Conservation (phyloP, 2,113 vertebrate genomes). For the Gila orcuttii region DNA sequence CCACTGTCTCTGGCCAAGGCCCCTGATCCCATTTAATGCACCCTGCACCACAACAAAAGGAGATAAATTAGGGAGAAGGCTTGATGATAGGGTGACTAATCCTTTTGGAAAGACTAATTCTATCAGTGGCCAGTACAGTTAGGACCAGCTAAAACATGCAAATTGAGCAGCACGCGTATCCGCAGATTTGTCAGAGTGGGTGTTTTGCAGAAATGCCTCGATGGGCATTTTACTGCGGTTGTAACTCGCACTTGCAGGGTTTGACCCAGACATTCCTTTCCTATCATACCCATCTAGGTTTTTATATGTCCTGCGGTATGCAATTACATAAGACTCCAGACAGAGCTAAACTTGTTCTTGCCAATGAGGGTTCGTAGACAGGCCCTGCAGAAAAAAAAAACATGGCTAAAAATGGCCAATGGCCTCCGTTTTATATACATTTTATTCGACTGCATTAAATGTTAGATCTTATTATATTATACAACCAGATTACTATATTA, state of each 20-base stretch:
- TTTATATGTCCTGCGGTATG: constrained; percentile 34
- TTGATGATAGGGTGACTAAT: constrained; percentile 77
- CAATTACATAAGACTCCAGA: constrained; percentile 40
- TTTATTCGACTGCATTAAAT: too few relatives aligned
- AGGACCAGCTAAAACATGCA: constrained; percentile 65
- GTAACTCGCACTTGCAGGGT: constrained; percentile 69
- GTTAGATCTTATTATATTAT: too few relatives aligned
- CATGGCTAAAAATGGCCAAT: neutral
- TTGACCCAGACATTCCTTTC: constrained; percentile 64
- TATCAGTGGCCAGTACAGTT: constrained; percentile 70
- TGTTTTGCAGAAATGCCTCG: constrained; percentile 28
- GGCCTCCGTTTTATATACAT: too few relatives aligned
- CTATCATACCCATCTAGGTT: constrained; percentile 35
- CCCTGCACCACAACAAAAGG: constrained; percentile 73
- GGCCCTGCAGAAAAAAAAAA: neutral
- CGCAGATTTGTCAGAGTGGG: constrained; percentile 69
- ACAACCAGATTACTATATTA: neutral
- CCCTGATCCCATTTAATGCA: constrained; percentile 71
- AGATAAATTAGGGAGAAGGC: constrained; percentile 73
- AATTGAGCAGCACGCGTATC: constrained; percentile 66
- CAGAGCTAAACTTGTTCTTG: constrained; percentile 18
- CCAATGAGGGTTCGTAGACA: neutral
- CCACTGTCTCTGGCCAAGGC: constrained; percentile 69
- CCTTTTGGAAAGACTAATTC: constrained; percentile 75
- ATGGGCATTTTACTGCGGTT: constrained; percentile 63